Base-by-base conservation (phyloP, 2,797 vertebrate species). In the Mus caroli region DNA sequence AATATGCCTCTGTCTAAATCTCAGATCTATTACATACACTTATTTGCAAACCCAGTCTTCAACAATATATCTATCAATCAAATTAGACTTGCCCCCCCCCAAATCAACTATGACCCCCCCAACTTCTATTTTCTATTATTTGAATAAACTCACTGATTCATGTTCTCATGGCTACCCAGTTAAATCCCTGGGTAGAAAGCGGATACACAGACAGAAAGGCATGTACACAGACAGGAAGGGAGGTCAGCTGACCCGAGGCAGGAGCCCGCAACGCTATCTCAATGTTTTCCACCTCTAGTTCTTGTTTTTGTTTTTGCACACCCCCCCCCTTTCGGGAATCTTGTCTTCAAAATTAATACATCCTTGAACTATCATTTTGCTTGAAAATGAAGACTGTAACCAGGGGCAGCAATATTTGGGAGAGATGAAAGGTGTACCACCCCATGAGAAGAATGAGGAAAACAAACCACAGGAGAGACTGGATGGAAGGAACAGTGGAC, bases 31-130 rank as follows among this genome's bases (percentile, higher is more conserved):
- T 34, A 52, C 12, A 67, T 15, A 71, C 83, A 20, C 13, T 95
- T 82, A 94, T 88, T 83, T 88, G 56, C 88, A 96, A 96, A 95
- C 17, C 26, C 40, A 82, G 34, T 73, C 62, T 31, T 84, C 43
- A 73, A 3, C 80, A 19, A 88, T 37, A 26, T 75, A 82, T 43
- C 24, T 34, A 52, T 46, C n/a, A 88, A 91, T 3, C 58, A 88
- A 88, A 84, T 85, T 28, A 50, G 69, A 78, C 8, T 76, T 94
- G 77, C 12, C 56, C 6, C 64, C 10, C 26, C 31, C 34, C 24
- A 64, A 85, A 71, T 43, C 62, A 78, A 92, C 64, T 93, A 92
- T 50, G 19, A 71, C 20, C 71, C 92, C 9, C 34, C 46, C 40
- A 87, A 82, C 37, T 88, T 80, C 80, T 54, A 77, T 54, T 90